Evolutionary conservation across 2,888 invertebrate genomes (phyloP), one percentile per base, ranked within the genome.

Genomic region (Anaspis maculata): DNA sequence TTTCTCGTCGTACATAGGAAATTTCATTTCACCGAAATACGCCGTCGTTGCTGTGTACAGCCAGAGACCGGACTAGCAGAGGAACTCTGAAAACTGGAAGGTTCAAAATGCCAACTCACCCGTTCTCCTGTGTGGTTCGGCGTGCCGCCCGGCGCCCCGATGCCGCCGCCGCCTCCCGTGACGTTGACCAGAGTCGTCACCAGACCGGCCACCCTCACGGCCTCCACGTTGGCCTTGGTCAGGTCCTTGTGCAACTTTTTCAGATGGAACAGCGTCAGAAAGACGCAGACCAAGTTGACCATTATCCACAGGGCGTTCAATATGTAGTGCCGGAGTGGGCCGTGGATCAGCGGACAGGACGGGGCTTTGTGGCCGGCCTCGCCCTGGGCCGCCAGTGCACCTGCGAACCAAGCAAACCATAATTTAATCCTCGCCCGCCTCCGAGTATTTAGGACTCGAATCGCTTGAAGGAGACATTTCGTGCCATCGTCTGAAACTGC

Each of bases 281-380:
- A 74, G 30, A 90, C 81, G 66, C 90, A 90, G 52, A 89, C 82
- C 39, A 87, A 74, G 66, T 91, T 85, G 54, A 90, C 85, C 46
- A 83, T 76, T 51, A 90, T 88, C 91, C 90, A 91, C 23, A 91
- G 73, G 31, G 87, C 83, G 67, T 90, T 90, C 48, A 91, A 79
- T 39, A 91, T 86, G 66, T 90, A 89, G 70, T 90, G 89, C 44
- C 89, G 74, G 54, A 87, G 83, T 36, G 89, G 86, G 14, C 89
- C 89, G 61, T 89, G 82, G 30, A 87, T 83, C 48, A 90, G 71
- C 2, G 89, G 87, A 57, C 91, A 91, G 32, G 83, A 82, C 7
- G 88, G 87, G 1, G 85, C 77, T 51, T 84, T 81, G 51, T 83
- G 82, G 10, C 77, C 74, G 40, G 77, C 76, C 41, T 83, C 83